A percentile compares a stretch with the other conserved stretches of the same genome.
Evolutionary conservation across 37 sponge, comb jelly and placozoan genomes (phyloP).

Genomic region (Halisarca cf. caerulea): DNA sequence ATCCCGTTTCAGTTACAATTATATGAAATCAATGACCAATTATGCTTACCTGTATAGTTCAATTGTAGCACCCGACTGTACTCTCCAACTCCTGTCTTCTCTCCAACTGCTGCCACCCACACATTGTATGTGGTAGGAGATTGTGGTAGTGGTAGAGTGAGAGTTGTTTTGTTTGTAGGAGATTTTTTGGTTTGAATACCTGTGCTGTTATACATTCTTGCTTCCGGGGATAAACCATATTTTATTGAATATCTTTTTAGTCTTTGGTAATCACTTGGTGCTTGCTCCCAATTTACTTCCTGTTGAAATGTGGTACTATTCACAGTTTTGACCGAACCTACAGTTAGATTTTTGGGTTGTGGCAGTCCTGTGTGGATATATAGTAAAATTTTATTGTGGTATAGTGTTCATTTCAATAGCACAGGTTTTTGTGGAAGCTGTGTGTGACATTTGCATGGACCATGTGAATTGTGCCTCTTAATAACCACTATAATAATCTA

Average conservation of each 20-base stretch:
- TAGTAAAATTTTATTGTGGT: too few species aligned
- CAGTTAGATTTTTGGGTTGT: too few species aligned
- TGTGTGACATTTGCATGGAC: too few species aligned
- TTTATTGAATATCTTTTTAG: background rate
- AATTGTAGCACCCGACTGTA: background rate
- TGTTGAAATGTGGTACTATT: background rate
- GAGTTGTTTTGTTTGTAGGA: too few species aligned
- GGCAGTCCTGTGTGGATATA: too few species aligned
- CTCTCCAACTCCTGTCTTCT: background rate
- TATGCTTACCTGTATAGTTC: background rate
- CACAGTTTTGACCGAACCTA: background rate
- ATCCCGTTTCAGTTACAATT: too few species aligned
- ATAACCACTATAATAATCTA: too few species aligned
- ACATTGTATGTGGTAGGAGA: background rate
- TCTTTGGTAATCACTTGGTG: background rate
- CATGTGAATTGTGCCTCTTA: too few species aligned
- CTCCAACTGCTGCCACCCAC: conserved; percentile 7
- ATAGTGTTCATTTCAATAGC: too few species aligned
- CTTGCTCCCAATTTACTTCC: background rate
- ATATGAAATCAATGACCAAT: too few species aligned
- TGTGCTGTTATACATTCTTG: background rate
- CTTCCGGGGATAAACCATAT: background rate
- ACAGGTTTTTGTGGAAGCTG: too few species aligned
- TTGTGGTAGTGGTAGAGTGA: too few species aligned
- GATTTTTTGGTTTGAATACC: background rate